Percentiles rank a stretch among this genome's conserved stretches.
These are phyloP conservation scores for Monoplex corrugatus DNA, from an alignment of 2,888 invertebrate genomes.

Conservation along the genomic window DNA sequence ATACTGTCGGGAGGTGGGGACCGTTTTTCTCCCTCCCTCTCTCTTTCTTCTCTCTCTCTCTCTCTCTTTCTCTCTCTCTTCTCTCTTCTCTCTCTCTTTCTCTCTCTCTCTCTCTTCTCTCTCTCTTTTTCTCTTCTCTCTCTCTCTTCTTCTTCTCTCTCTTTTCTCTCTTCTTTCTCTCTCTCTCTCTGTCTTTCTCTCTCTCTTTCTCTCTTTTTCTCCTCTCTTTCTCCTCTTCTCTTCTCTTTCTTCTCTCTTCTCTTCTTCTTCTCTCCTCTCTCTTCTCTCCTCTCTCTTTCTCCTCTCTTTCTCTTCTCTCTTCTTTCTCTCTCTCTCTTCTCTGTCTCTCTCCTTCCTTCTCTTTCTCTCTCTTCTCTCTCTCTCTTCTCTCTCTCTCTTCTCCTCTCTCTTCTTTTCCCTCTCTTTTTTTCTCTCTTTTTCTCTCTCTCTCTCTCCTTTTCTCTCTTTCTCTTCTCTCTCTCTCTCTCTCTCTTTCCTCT, in stretches of 20 bases:
- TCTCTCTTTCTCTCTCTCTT: too few species aligned
- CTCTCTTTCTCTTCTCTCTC: neutral
- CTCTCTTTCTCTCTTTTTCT: neutral
- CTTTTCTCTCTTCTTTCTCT: too few species aligned
- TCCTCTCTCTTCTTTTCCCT: neutral
- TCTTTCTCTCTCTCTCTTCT: neutral
- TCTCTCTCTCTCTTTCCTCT: neutral
- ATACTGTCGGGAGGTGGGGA: too few species aligned
- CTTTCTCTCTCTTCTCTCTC: neutral
- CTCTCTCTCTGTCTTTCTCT: neutral
- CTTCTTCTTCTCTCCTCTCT: neutral
- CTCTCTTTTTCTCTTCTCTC: too few species aligned
- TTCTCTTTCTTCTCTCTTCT: neutral
- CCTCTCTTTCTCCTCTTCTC: neutral
- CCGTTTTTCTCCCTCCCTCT: neutral
- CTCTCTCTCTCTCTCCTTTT: neutral
- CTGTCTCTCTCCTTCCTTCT: neutral
- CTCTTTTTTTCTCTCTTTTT: neutral
- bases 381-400: neutral
- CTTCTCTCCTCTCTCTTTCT: neutral
- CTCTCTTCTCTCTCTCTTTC: neutral
- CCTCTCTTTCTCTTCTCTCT: neutral
- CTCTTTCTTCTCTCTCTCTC: neutral
- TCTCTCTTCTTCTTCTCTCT: too few species aligned
- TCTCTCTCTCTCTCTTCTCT: neutral